phyloP scores from a whole-genome alignment of 2,888 invertebrate genomes.

The Opisthograptis luteolata region DNA sequence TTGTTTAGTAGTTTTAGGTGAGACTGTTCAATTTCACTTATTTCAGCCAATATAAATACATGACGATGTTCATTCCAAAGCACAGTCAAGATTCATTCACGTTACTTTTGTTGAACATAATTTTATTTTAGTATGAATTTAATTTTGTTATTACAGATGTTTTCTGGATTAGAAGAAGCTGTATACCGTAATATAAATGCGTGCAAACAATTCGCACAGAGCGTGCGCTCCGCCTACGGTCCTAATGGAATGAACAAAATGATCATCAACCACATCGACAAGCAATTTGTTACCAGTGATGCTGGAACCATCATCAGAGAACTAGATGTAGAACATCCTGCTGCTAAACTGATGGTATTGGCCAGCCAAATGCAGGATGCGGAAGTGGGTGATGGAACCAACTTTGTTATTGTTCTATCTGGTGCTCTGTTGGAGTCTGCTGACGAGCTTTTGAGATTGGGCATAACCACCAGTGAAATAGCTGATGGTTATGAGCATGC shows the following conservation, averaged over 20 bases:
- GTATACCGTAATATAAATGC: constrained; percentile 97
- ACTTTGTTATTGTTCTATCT: constrained; percentile 97
- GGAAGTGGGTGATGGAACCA: constrained; percentile 99
- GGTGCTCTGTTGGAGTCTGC: constrained; percentile 96
- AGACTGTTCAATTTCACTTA: not conserved
- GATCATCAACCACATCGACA: constrained; percentile 99
- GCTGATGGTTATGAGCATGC: constrained; percentile 97
- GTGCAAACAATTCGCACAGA: constrained; percentile 97
- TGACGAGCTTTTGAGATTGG: constrained; percentile 95
- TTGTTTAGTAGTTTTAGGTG: not conserved
- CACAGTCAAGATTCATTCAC: not conserved
- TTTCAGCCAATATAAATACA: too few species aligned
- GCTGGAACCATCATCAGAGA: constrained; percentile 99
- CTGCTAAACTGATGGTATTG: constrained; percentile 97
- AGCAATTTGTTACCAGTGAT: constrained; percentile 99
- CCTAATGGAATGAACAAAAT: constrained; percentile 99
- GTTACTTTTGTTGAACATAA: constrained; percentile 4
- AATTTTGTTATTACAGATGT: too few species aligned
- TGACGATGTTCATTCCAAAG: too few species aligned
- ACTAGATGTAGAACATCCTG: constrained; percentile 98
- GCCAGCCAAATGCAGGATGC: constrained; percentile 99
- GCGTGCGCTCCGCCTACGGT: constrained; percentile 97
- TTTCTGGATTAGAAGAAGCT: constrained; percentile 98
- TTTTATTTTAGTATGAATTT: too few species aligned
- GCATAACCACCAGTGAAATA: constrained; percentile 98